These are phyloP conservation scores for Drosophila pectinifera DNA, from an alignment of 1,140 invertebrate species.

Conservation along the genomic window DNA sequence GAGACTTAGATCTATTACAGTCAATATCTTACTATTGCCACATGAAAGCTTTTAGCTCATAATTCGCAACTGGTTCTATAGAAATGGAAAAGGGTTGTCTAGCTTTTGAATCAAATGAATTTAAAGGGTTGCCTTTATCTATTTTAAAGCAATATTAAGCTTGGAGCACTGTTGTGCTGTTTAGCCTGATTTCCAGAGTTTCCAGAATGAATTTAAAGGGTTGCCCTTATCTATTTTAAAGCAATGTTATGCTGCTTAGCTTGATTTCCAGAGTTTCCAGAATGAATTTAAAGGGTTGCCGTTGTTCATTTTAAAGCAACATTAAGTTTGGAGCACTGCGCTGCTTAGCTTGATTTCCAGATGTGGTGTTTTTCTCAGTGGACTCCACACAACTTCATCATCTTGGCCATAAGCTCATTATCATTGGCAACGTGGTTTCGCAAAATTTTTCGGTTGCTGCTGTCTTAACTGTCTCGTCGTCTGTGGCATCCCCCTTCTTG, in stretches of 20 bases:
- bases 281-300: background rate
- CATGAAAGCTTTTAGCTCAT: background rate
- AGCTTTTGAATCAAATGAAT: background rate
- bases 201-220: background rate
- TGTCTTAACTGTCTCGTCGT: slow-evolving; percentile 17
- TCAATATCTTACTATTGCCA: background rate
- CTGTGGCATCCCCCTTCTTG: slow-evolving; percentile 34
- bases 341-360: background rate
- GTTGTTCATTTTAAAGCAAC: background rate
- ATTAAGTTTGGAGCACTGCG: no score
- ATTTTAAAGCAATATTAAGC: background rate
- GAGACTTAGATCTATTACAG: no score
- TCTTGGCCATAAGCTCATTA: slow-evolving; percentile 29
- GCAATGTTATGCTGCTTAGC: background rate
- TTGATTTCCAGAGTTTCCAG: no score
- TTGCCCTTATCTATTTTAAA: background rate
- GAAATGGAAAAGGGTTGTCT: background rate
- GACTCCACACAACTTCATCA: slow-evolving; percentile 16
- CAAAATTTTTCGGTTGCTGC: slow-evolving; percentile 33
- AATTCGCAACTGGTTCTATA: background rate
- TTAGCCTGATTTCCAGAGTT: no score
- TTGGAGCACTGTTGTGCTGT: background rate
- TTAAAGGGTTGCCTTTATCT: background rate
- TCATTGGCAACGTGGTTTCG: slow-evolving; percentile 59
- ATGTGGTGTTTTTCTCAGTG: slow-evolving; percentile 5